Percentiles rank a stretch among this genome's conserved stretches.
Conservation (phyloP, 1,140 invertebrate species). For the Drosophila yakuba region DNA sequence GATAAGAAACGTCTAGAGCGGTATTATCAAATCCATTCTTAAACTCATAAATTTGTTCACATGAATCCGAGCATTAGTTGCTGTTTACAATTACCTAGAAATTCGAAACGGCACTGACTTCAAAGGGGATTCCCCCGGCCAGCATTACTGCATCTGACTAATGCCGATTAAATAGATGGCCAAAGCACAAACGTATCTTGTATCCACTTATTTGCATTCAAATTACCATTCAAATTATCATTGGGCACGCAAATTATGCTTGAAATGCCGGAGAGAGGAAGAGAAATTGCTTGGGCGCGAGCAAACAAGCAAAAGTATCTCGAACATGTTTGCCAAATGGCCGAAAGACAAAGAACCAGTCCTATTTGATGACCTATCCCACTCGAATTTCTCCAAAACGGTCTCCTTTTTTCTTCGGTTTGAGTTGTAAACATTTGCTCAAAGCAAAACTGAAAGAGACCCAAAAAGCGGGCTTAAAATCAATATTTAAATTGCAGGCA, state of each 20-base stretch:
- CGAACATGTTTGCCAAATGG: constrained; percentile 30
- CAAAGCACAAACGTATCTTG: constrained; percentile 29
- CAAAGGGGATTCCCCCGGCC: constrained; percentile 8
- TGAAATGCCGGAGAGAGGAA: constrained; percentile 27
- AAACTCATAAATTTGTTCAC: constrained; percentile 28
- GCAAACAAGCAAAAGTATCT: constrained; percentile 52
- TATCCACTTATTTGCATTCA: constrained; percentile 56
- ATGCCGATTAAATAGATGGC: constrained; percentile 23
- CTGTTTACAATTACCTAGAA: constrained; percentile 6
- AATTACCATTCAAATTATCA: constrained; percentile 62
- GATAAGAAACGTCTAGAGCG: constrained; percentile 32
- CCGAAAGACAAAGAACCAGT: constrained; percentile 27
- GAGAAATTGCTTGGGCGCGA: constrained; percentile 11
- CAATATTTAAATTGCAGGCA: constrained; percentile 73
- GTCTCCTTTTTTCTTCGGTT: constrained; percentile 21
- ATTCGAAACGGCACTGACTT: constrained; percentile 11
- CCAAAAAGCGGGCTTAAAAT: constrained; percentile 49
- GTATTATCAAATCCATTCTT: constrained; percentile 46
- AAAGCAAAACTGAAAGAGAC: constrained; percentile 32
- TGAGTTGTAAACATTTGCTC: constrained; percentile 53
- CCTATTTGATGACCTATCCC: constrained; percentile 61
- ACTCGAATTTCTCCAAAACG: neutral
- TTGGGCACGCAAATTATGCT: constrained; percentile 68
- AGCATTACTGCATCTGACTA: neutral
- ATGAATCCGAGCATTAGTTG: neutral